phyloP scores from a whole-genome alignment of 2,797 vertebrate genomes.

The Staurois parvus region DNA sequence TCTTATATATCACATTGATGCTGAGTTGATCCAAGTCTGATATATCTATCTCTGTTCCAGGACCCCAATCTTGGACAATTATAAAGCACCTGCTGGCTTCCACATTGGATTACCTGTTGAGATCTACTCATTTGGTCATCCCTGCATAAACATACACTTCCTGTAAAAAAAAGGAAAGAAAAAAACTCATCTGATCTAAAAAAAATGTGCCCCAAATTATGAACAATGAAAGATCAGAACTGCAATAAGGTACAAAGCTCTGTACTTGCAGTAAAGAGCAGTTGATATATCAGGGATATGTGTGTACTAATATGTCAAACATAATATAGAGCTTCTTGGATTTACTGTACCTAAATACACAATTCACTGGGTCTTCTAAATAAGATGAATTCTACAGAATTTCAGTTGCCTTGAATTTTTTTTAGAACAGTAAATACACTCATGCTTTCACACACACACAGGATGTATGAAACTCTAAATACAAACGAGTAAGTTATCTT shows the following conservation, averaged over 20 bases:
- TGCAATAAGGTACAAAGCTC: conserved; percentile 25
- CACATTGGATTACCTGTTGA: too few relatives aligned
- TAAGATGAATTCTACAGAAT: conserved; percentile 45
- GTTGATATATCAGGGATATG: conserved; percentile 48
- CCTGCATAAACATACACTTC: not conserved
- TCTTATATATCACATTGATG: too few relatives aligned
- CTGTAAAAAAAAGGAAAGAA: not conserved
- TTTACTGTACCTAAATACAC: conserved; percentile 47
- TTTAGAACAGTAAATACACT: conserved; percentile 52
- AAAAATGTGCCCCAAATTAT: conserved; percentile 5
- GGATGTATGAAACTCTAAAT: conserved; percentile 60
- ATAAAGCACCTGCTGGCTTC: too few relatives aligned
- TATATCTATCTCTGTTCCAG: too few relatives aligned
- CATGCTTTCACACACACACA: conserved; percentile 52
- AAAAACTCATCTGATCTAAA: not conserved
- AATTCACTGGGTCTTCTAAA: conserved; percentile 25
- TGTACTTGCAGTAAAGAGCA: conserved; percentile 17
- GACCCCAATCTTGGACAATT: too few relatives aligned
- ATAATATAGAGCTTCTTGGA: conserved; percentile 41
- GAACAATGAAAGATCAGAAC: conserved; percentile 20
- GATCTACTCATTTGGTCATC: not conserved
- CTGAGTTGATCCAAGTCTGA: too few relatives aligned
- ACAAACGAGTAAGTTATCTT: conserved; percentile 60
- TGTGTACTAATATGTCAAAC: conserved; percentile 48
- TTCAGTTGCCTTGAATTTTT: conserved; percentile 47